Evolutionary conservation across 2,113 vertebrate species (phyloP).

Genomic region (Azemiops feae): DNA sequence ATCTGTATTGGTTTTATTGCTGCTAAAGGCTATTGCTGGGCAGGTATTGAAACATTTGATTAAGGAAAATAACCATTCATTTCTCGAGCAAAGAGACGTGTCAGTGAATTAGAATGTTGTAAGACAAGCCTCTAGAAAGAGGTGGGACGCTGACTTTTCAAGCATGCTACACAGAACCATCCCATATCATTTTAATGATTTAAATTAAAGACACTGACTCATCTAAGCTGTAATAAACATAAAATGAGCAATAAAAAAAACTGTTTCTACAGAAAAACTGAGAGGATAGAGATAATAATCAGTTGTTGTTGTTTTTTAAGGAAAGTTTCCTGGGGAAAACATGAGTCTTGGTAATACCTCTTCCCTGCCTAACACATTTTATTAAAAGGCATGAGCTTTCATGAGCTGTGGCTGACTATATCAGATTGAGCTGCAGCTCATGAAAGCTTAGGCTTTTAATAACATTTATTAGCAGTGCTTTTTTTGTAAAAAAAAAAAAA

Average conservation of each 20-base stretch:
- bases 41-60: slow-evolving; percentile 33
- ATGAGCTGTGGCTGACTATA: not conserved
- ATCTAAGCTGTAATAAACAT: not conserved
- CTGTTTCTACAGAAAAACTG: not conserved
- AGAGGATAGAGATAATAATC: not conserved
- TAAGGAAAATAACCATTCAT: not conserved
- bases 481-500: too few species aligned
- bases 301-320: not conserved
- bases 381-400: not conserved
- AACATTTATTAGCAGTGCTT: not conserved
- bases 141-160: not conserved
- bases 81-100: slow-evolving; percentile 12
- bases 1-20: not conserved
- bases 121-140: slow-evolving; percentile 43
- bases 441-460: not conserved
- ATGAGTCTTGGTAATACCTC: not conserved
- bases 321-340: not conserved
- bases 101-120: slow-evolving; percentile 34
- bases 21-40: not conserved
- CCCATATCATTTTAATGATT: not conserved
- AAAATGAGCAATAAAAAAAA: not conserved
- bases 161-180: not conserved
- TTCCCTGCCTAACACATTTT: not conserved
- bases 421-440: not conserved
- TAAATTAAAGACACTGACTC: not conserved